Percentiles rank a stretch among this genome's conserved stretches.
Evolutionary conservation across 2,888 invertebrate genomes (phyloP).

Genomic region (Baronia brevicornis): DNA sequence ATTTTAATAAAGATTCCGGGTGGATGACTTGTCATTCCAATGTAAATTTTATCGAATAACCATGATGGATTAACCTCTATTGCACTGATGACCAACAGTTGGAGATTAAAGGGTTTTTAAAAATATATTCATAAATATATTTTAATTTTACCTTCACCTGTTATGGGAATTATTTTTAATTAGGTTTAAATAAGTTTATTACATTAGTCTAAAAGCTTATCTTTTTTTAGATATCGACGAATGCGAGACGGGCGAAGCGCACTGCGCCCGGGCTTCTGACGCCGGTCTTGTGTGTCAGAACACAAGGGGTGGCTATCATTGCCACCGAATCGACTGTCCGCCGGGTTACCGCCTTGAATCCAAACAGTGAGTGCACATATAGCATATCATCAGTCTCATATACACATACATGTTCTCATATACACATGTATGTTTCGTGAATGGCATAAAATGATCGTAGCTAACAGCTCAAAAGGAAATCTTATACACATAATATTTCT

Average conservation of each 20-base stretch:
- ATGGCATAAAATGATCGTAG: not conserved
- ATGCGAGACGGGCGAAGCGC: conserved; percentile 83
- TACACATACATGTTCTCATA: conserved; percentile 1
- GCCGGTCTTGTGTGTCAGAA: conserved; percentile 90
- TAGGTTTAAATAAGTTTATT: not conserved
- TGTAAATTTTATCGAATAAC: too few relatives aligned
- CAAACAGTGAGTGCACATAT: conserved; percentile 89
- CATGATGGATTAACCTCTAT: too few relatives aligned
- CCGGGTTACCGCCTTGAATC: conserved; percentile 88
- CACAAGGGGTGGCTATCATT: conserved; percentile 90
- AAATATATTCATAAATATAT: too few relatives aligned
- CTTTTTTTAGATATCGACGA: conserved; percentile 81
- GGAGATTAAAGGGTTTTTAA: too few relatives aligned
- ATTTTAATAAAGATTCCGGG: too few relatives aligned
- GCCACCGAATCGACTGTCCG: conserved; percentile 91
- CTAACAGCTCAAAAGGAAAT: too few relatives aligned
- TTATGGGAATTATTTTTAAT: too few relatives aligned
- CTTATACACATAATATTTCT: not conserved
- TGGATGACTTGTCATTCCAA: too few relatives aligned
- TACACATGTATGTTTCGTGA: not conserved
- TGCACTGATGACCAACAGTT: too few relatives aligned
- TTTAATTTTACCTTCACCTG: too few relatives aligned
- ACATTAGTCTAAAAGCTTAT: not conserved
- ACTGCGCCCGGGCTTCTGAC: conserved; percentile 79
- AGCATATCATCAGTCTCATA: too few relatives aligned